Base-by-base conservation (phyloP, 2,888 invertebrate species). In the Tenthredo amoena region DNA sequence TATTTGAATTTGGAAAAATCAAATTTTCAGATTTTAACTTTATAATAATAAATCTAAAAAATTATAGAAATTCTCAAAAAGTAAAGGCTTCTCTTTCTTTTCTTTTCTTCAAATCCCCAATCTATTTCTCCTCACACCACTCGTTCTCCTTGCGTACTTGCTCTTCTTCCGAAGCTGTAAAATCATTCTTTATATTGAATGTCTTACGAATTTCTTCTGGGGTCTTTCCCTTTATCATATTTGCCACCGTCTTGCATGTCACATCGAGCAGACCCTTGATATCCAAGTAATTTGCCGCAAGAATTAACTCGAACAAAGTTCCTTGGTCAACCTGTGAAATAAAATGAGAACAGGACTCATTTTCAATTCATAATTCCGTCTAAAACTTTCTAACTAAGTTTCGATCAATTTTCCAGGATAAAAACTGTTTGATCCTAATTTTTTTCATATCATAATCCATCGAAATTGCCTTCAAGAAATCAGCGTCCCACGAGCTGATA, bases 141-240 rank as follows among this genome's bases (percentile, higher is more conserved):
- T 98, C 98, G 93, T 98, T 98, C 92, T 98, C 98, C 92, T 98
- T 98, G 91, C 98, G 97, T n/a, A 99, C 98, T 94, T 99, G 99
- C 90, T 99, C 99, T 94, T 99, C 99, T 93, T 99, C 99, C 58
- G 98, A 97, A 2, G 99, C 97, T 9, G 98, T 97, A 90, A 99
- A 99, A 93, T 99, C 99, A 94, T 99, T 99, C 94, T 99, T 98
- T 87, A 99, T 99, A 92, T 99, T 99, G 93, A 99, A 99, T 0
- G 98, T 99, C 93, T 98, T 99, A 12, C 99, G 96, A 87, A 99
- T 99, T 93, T 99, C 99, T 91, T 99, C 99, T 0, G 99, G 98
- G n/a, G 98, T 98, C 92, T 99, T 99, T 18, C 99, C 99, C 93
- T 99, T 99, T 90, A 99, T 99, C 99, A 99, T 99, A 93, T 99